Percentiles rank a stretch among this genome's conserved stretches.
Evolutionary conservation across 2,113 vertebrate species (phyloP).

Genomic region (Xenopus borealis): DNA sequence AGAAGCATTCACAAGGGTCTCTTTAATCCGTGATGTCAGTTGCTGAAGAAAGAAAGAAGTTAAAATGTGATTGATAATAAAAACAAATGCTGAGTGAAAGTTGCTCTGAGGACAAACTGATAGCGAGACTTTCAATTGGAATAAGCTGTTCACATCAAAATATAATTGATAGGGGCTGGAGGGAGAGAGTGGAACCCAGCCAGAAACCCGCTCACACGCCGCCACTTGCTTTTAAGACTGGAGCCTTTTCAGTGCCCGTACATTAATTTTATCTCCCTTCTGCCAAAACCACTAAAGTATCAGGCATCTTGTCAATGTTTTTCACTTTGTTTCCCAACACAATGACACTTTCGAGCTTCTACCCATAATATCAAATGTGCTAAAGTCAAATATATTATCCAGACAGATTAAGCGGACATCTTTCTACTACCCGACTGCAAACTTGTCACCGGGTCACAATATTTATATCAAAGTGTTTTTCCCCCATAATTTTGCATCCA

Average conservation of each 20-base stretch:
- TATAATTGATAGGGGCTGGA: neutral
- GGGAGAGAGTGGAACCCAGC: neutral
- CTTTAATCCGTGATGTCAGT: too few species aligned
- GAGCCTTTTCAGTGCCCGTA: neutral
- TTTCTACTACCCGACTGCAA: too few species aligned
- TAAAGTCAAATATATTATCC: neutral
- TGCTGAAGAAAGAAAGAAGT: too few species aligned
- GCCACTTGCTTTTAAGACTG: neutral
- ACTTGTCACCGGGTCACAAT: too few species aligned
- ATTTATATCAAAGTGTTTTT: too few species aligned
- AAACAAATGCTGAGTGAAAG: neutral
- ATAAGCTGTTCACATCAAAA: neutral
- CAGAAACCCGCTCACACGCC: neutral
- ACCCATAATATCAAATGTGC: neutral
- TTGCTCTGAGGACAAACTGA: constrained; percentile 11
- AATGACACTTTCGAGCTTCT: neutral
- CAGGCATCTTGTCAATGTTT: neutral
- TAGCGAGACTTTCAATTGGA: constrained; percentile 6
- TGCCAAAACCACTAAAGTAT: too few species aligned
- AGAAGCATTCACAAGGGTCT: too few species aligned
- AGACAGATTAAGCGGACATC: neutral
- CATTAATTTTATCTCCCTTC: too few species aligned
- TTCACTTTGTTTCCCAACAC: too few species aligned
- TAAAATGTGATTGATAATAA: constrained; percentile 20
- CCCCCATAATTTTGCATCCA: too few species aligned